These are phyloP conservation scores for Conger conger DNA, from an alignment of 2,113 vertebrate genomes.

Conservation along the genomic window DNA sequence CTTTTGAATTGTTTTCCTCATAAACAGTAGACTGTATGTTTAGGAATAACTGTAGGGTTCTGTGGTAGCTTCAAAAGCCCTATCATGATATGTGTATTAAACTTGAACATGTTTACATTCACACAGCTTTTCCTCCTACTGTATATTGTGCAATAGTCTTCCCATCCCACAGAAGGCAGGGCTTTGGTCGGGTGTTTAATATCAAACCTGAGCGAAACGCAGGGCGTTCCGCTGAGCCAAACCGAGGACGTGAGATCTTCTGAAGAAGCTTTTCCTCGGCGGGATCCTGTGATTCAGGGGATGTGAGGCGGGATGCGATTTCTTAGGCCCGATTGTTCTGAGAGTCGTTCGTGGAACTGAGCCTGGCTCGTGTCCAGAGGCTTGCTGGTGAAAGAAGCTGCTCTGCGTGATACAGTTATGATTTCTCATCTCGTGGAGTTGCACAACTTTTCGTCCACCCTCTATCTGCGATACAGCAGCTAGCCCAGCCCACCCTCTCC, in stretches of 20 bases:
- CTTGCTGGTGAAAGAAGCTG: neutral
- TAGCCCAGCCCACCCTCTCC: neutral
- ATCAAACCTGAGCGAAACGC: neutral
- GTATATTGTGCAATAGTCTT: neutral
- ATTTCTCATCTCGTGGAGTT: neutral
- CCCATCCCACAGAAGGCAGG: neutral
- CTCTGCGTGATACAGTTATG: neutral
- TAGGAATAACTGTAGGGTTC: too few species aligned
- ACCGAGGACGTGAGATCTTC: neutral
- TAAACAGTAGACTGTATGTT: too few species aligned
- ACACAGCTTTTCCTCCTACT: neutral
- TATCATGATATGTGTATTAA: too few species aligned
- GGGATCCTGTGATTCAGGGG: neutral
- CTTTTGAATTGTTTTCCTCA: too few species aligned
- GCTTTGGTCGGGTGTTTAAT: neutral
- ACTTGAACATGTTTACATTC: neutral
- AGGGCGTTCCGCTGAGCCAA: neutral
- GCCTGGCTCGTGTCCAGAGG: neutral
- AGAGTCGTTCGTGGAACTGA: neutral
- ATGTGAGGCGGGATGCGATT: neutral
- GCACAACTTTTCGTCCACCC: neutral
- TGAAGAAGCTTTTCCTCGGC: neutral
- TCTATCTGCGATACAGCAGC: neutral
- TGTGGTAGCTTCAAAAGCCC: too few species aligned
- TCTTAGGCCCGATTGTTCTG: neutral